A percentile compares a stretch with the other conserved stretches of the same genome.
These are phyloP conservation scores for Saturnia pavonia DNA, from an alignment of 2,888 invertebrate genomes.

Conservation along the genomic window DNA sequence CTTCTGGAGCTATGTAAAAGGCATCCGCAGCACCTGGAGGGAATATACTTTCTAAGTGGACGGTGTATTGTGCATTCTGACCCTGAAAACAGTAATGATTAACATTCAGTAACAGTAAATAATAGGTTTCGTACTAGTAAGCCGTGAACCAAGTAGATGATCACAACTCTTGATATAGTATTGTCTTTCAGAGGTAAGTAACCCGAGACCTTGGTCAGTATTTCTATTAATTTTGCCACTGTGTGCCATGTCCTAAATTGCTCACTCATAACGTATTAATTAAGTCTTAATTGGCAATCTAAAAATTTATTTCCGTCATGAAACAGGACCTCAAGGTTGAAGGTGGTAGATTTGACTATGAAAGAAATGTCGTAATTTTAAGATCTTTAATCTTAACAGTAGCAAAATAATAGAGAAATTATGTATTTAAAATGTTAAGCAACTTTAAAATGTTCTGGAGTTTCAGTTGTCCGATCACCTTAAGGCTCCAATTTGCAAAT, in stretches of 20 bases:
- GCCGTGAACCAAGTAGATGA: not conserved
- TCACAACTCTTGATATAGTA: not conserved
- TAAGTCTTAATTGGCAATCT: too few species aligned
- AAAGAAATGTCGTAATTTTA: not conserved
- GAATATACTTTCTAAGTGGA: constrained; percentile 59
- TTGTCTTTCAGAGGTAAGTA: not conserved
- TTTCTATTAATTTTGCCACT: not conserved
- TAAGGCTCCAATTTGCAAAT: not conserved
- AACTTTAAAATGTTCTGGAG: not conserved
- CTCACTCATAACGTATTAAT: not conserved
- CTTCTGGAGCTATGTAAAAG: constrained; percentile 82
- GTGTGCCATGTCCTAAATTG: not conserved
- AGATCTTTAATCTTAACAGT: too few species aligned
- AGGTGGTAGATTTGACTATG: not conserved
- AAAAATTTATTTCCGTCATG: too few species aligned
- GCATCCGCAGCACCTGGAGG: constrained; percentile 69
- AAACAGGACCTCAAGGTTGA: not conserved
- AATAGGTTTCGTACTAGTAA: not conserved
- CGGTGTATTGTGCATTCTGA: constrained; percentile 80
- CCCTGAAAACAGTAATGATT: constrained; percentile 63
- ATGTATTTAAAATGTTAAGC: not conserved
- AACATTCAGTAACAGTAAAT: constrained; percentile 7
- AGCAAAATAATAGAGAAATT: too few species aligned
- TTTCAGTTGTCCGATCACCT: not conserved
- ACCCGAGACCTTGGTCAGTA: not conserved